A percentile compares a stretch with the other conserved stretches of the same genome.
phyloP scores from a whole-genome alignment of 1,140 invertebrate species.

The Philaenus spumarius region DNA sequence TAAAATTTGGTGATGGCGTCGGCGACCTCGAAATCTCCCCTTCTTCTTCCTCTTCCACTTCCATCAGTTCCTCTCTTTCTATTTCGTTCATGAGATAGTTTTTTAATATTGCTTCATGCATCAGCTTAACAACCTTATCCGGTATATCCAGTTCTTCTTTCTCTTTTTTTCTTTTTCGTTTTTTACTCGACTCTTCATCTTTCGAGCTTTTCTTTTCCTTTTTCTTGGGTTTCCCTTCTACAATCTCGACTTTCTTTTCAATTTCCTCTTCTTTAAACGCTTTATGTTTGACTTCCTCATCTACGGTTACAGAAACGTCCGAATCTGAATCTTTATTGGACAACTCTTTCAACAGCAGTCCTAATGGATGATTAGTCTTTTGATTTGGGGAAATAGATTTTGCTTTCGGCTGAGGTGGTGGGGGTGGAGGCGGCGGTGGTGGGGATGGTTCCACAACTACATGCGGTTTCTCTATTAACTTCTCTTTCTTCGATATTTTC shows the following conservation, averaged over 20 bases:
- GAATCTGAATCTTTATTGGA: neutral
- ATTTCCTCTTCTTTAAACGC: conserved; percentile 13
- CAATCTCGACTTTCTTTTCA: conserved; percentile 13
- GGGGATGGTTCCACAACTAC: neutral
- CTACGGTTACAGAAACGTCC: neutral
- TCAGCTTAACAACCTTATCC: conserved; percentile 25
- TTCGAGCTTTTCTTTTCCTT: conserved; percentile 26
- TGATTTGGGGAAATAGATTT: conserved; percentile 3
- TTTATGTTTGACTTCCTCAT: neutral
- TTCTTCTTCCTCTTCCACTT: conserved; percentile 31
- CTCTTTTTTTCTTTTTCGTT: conserved; percentile 30
- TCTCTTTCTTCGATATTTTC: conserved; percentile 44
- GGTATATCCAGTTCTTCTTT: conserved; percentile 42
- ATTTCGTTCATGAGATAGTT: too few species aligned
- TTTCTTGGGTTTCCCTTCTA: conserved; percentile 26
- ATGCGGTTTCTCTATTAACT: conserved; percentile 31
- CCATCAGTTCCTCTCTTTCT: conserved; percentile 32
- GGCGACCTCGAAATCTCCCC: conserved; percentile 1
- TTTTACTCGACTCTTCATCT: conserved; percentile 26
- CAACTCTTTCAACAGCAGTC: neutral
- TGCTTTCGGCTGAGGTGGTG: conserved; percentile 3
- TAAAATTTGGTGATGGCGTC: too few species aligned
- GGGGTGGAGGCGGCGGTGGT: conserved; percentile 7
- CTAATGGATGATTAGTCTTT: too few species aligned
- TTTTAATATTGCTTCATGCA: too few species aligned